Evolutionary conservation across 2,888 invertebrate species (phyloP), one percentile per base, ranked within the genome.

Genomic region (Leucania comma): DNA sequence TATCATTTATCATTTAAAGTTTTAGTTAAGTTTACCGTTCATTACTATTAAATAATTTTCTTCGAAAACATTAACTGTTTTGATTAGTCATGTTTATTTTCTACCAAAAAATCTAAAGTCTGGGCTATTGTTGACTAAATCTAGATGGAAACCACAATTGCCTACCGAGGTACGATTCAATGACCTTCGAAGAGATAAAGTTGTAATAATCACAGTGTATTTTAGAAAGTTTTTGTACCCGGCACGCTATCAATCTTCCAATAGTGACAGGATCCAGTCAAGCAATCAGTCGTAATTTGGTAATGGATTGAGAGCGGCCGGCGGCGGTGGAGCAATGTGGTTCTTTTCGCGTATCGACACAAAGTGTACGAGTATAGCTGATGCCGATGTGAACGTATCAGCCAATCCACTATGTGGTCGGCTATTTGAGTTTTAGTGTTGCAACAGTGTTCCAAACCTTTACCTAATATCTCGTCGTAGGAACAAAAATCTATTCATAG

Each of bases 211-310:
- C 14, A 6, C 26, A 26, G 42, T 42, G 42, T 29, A 61, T 60
- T 60, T 59, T 3, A 3, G 1, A 60, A 51, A 29, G 38, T 10
- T 62, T 46, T 22, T 53, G 22, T 22, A 35, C 26, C 26, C 8
- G 46, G 14, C 35, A 8, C 20, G 24, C 38, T 46, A 71, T 60
- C n/a, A 54, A 63, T 73, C 35, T 29, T 35, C n/a, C 22, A 35
- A 38, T 64, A 63, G 35, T 35, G 51, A 62, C 32, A 72, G 53
- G 29, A 17, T 4, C 46, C 57, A 26, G n/a, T 70, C 61, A 60
- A 60, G 60, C 35, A 69, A 42, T 51, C 60, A 35, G 35, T 61
- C 10, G n/a, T 72, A 42, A 53, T 53, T 70, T 62, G 20, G 22
- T 51, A 72, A 71, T 62, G 62, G 32, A 72, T 51, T 22, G 14